Evolutionary conservation across 2,888 invertebrate species (phyloP).

Genomic region (Lasioglossum marginatum): DNA sequence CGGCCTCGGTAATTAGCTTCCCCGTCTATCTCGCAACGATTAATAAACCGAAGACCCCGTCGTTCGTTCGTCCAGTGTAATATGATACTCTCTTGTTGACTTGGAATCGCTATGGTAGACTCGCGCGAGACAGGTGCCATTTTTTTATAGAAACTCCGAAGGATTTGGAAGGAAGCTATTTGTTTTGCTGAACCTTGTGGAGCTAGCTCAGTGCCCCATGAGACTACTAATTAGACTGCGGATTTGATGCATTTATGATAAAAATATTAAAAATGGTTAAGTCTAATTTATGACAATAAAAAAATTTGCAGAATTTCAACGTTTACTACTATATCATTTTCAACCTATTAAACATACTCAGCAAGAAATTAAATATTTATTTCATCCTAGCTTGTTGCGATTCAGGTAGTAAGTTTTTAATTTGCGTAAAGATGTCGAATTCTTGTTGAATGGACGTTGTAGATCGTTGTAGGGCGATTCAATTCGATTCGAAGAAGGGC

Average conservation of each 20-base stretch:
- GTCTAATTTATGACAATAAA: no score
- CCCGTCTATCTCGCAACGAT: conserved; percentile 15
- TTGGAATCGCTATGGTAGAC: background rate
- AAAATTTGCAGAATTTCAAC: no score
- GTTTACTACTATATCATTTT: no score
- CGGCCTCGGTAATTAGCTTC: conserved; percentile 25
- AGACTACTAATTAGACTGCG: no score
- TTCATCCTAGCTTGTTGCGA: no score
- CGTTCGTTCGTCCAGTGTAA: background rate
- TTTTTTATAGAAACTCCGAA: background rate
- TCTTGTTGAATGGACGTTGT: background rate
- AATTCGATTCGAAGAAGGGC: conserved; percentile 66
- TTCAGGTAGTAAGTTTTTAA: no score
- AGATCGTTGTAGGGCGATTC: conserved; percentile 29
- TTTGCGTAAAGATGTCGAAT: background rate
- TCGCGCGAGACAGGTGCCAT: background rate
- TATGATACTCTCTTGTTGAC: background rate
- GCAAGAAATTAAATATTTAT: no score
- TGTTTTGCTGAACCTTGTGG: no score
- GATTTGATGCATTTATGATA: no score
- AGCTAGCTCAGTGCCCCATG: no score
- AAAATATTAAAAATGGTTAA: no score
- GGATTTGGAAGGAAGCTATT: background rate
- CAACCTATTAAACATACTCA: no score
- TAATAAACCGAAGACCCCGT: conserved; percentile 19